Percentiles rank a stretch among this genome's conserved stretches.
Conservation (phyloP, 1,140 invertebrate genomes). For the Ceratina australensis region DNA sequence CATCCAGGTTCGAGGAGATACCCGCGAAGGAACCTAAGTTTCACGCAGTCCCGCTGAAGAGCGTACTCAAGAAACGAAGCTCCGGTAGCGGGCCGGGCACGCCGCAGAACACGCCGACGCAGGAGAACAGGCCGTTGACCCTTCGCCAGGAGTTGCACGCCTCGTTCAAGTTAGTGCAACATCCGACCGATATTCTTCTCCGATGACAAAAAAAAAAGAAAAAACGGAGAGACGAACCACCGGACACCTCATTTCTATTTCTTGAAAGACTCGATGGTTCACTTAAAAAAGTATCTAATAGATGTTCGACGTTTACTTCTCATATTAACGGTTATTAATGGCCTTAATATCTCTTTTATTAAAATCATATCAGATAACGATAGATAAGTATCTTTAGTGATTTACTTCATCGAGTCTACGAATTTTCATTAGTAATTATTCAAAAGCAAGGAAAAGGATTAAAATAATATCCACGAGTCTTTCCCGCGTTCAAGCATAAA, state of each 20-base stretch:
- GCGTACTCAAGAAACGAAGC: slow-evolving; percentile 92
- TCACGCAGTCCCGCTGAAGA: slow-evolving; percentile 93
- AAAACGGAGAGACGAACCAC: not conserved
- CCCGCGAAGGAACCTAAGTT: slow-evolving; percentile 93
- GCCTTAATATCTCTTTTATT: too few relatives aligned
- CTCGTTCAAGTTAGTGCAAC: slow-evolving; percentile 82
- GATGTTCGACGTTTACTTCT: too few relatives aligned
- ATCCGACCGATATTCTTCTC: not conserved
- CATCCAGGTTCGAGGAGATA: slow-evolving; percentile 91
- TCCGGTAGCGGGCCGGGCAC: slow-evolving; percentile 82
- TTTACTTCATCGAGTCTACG: too few relatives aligned
- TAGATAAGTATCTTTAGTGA: too few relatives aligned
- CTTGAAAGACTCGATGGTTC: slow-evolving; percentile 26
- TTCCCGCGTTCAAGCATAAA: slow-evolving; percentile 25
- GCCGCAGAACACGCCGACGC: slow-evolving; percentile 87
- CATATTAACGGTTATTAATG: too few relatives aligned
- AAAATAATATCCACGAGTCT: slow-evolving; percentile 7
- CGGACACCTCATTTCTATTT: not conserved
- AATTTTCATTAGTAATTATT: too few relatives aligned
- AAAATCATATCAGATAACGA: too few relatives aligned
- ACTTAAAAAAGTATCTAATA: too few relatives aligned
- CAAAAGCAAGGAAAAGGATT: not conserved
- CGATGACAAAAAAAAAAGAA: not conserved
- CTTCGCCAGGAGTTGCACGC: slow-evolving; percentile 85
- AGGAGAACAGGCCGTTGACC: slow-evolving; percentile 85